These are phyloP conservation scores for Neoascia interrupta DNA, from an alignment of 2,888 invertebrate species.

Conservation along the genomic window DNA sequence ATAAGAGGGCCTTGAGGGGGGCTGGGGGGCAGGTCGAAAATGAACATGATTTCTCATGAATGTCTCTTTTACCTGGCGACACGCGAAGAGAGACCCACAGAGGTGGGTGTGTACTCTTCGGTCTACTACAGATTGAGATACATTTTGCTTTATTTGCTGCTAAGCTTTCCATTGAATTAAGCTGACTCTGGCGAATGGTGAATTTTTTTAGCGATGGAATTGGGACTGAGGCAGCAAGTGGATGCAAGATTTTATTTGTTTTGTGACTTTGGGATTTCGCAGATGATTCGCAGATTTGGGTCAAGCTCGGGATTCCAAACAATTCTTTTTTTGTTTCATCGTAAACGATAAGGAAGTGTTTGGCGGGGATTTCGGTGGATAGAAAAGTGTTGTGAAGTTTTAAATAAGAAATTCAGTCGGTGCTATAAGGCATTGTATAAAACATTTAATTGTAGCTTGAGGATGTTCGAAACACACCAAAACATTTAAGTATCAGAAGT, in stretches of 20 bases:
- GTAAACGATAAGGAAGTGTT: no score
- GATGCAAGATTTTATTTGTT: conserved; percentile 24
- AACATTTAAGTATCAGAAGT: no score
- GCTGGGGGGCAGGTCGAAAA: not conserved
- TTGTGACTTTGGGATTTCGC: no score
- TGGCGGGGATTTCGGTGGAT: no score
- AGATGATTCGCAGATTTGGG: no score
- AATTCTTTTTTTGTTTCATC: no score
- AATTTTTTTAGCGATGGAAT: not conserved
- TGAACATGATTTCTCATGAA: not conserved
- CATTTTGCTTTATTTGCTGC: not conserved
- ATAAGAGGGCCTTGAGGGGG: not conserved
- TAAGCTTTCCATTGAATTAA: conserved; percentile 32
- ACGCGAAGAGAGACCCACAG: not conserved
- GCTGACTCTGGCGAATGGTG: conserved; percentile 8
- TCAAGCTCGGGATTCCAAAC: no score
- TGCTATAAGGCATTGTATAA: no score
- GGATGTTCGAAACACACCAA: no score
- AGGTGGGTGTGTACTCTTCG: conserved; percentile 24
- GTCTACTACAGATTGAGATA: not conserved
- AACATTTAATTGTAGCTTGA: no score
- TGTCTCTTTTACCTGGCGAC: conserved; percentile 22
- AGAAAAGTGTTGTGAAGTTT: no score
- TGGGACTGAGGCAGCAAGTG: conserved; percentile 10
- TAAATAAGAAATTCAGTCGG: no score